phyloP scores from a whole-genome alignment of 2,888 invertebrate genomes.

The Dysmachus trigonus region DNA sequence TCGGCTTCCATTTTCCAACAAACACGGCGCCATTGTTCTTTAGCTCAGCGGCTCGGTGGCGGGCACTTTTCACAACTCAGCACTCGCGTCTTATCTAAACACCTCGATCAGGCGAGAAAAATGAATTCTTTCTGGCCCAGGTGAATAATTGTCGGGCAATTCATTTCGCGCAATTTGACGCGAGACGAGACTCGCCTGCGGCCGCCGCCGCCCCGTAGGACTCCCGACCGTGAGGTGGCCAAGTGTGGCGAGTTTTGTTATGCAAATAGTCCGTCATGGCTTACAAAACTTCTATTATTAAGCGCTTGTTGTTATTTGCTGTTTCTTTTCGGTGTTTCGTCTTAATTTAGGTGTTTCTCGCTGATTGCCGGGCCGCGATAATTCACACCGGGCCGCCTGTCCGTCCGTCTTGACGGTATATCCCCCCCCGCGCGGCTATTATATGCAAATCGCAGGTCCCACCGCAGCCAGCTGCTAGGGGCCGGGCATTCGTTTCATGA shows the following conservation, averaged over 20 bases:
- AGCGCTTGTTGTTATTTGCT: conserved; percentile 41
- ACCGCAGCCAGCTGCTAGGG: not conserved
- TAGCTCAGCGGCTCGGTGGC: not conserved
- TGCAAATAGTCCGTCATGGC: conserved; percentile 42
- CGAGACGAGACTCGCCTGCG: conserved; percentile 6
- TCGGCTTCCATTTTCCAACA: conserved; percentile 4
- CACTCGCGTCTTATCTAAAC: conserved; percentile 29
- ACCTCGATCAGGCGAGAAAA: conserved; percentile 31
- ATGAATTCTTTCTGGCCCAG: conserved; percentile 34
- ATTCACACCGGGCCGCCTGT: conserved; percentile 11
- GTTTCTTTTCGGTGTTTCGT: conserved; percentile 33
- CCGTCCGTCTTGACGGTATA: not conserved
- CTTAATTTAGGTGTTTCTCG: conserved; percentile 40
- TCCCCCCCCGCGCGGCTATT: conserved; percentile 6
- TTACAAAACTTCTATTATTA: conserved; percentile 42
- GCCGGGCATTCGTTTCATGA: not conserved
- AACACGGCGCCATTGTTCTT: conserved; percentile 14
- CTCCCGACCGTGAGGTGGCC: conserved; percentile 32
- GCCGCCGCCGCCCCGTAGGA: conserved; percentile 4
- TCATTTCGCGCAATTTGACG: conserved; percentile 37
- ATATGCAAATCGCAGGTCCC: conserved; percentile 8
- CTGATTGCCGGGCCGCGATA: conserved; percentile 24
- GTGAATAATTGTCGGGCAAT: conserved; percentile 40
- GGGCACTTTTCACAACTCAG: conserved; percentile 24
- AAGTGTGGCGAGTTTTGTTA: conserved; percentile 41